Base-by-base conservation (phyloP, 2,888 invertebrate genomes). In the Anodontia alba region DNA sequence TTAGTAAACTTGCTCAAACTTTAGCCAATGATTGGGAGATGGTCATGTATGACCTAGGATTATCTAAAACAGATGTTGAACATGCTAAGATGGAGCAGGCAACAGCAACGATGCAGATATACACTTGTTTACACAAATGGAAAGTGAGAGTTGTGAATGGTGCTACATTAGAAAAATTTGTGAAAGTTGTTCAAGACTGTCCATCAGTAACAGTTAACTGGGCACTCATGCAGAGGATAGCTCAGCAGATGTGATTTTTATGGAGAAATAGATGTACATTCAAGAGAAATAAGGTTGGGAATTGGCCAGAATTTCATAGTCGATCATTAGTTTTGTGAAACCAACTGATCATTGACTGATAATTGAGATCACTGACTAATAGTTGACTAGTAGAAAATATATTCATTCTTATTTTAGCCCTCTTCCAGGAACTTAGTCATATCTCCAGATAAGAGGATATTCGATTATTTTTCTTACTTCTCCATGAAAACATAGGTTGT, bases 21-120 rank as follows among this genome's bases (percentile, higher is more conserved):
- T 42, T 86, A 2, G 83, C 81, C 0, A 51, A 36, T 26, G 83
- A 81, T 29, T 86, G 86, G 86, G 79, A 83, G 67, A 10, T 81
- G 10, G 76, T 83, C 2, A 67, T 54, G n/a, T 51, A 38, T 42
- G 80, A 80, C 12, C 49, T 86, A 67, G 83, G 78, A n/a, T 57
- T 86, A 1, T 36, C 77, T 0, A 51, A 80, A 46, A 68, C 76
- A 0, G 81, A 83, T 20, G 62, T 86, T 17, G 81, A 86, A 20
- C 83, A 83, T 49, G 69, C 76, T 12, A 81, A 73, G 51, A 75
- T 81, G 83, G 83, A 83, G 43, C 70, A 83, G 12, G 72, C 36
- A 20, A 57, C 86, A 15, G 17, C 76, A 3, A 62, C 75, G 26
- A 83, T 83, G 86, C 74, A 78, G 57, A 80, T 86, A 43, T 81